These are phyloP conservation scores for Xanthia icteritia DNA, from an alignment of 2,888 invertebrate species.

Conservation along the genomic window DNA sequence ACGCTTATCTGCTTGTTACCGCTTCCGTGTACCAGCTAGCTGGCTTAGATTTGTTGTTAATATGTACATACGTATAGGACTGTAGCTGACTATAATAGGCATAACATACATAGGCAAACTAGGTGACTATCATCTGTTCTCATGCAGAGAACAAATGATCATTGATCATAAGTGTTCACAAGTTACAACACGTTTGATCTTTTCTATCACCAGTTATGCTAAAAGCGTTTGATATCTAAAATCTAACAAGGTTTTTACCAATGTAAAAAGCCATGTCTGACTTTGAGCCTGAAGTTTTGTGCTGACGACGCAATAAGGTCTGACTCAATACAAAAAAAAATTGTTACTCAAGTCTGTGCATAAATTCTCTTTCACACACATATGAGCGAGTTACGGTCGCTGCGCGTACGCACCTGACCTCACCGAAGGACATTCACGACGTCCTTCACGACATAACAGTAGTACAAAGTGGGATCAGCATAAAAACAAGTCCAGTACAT, in stretches of 20 bases:
- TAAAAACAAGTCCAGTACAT: constrained; percentile 45
- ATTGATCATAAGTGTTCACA: no score
- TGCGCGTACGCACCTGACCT: constrained; percentile 44
- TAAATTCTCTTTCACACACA: neutral
- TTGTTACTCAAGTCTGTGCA: neutral
- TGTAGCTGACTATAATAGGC: neutral
- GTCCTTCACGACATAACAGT: constrained; percentile 57
- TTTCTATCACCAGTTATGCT: no score
- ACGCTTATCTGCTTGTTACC: constrained; percentile 52
- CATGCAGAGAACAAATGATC: no score
- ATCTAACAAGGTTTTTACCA: no score
- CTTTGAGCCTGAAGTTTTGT: neutral
- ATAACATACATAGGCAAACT: no score
- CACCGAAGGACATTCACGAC: constrained; percentile 43
- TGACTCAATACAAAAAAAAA: neutral
- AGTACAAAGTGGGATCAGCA: constrained; percentile 37
- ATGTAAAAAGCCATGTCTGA: neutral
- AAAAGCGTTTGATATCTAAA: neutral
- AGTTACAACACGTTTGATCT: no score
- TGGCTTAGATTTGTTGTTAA: constrained; percentile 32
- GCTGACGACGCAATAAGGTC: neutral
- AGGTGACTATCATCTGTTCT: no score
- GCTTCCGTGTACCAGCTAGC: constrained; percentile 53
- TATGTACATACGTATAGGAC: neutral
- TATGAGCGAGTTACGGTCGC: neutral